Evolutionary conservation across 2,797 vertebrate genomes (phyloP), one percentile per base, ranked within the genome.

Genomic region (Siniperca obscura): DNA sequence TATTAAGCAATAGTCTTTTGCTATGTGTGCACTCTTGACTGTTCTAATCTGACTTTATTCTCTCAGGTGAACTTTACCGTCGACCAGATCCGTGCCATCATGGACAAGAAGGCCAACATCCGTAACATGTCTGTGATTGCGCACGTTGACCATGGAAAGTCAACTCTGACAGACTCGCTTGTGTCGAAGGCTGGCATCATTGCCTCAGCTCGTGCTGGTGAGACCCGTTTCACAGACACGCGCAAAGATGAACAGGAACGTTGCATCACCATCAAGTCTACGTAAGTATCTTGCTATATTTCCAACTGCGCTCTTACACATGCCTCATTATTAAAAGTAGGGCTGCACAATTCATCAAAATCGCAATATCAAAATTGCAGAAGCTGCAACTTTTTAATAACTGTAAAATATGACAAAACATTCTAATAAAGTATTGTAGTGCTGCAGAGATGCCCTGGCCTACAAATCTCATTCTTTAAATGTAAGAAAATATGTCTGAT

Each of bases 21-120:
- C 9, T 2, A 13, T 12, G 2, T 22, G 1, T 22, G 16, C 16
- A 1, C 3, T 19, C 4, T 27, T 3, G 2, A 27, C 9, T 36
- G 0, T 13, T 16, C 8, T 74, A 17, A 77, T 68, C 1, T 60
- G 2, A 5, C 0, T 57, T 64, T 81, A 0, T 52, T 1, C 2
- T 27, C 1, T 42, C 56, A 99, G 98, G 98, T 99, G 96, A 99
- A 98, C 96, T 98, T 98, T 91, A 99, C 97, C 1, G 95, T 98
- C 89, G 97, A 99, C 90, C 97, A 99, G 96, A 98, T 98, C 93
- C 96, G 97, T 95, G 89, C 92, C 95, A 98, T 99, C 95, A 98
- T 99, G 98, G 98, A 99, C 97, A 99, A 98, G 84, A 98, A 98
- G 95, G 96, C 97, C 91, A 99, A 98, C 92, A 99, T 98, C 93